Evolutionary conservation across 2,888 invertebrate species (phyloP), one percentile per base, ranked within the genome.

Genomic region (Drosophila flavopinicola): DNA sequence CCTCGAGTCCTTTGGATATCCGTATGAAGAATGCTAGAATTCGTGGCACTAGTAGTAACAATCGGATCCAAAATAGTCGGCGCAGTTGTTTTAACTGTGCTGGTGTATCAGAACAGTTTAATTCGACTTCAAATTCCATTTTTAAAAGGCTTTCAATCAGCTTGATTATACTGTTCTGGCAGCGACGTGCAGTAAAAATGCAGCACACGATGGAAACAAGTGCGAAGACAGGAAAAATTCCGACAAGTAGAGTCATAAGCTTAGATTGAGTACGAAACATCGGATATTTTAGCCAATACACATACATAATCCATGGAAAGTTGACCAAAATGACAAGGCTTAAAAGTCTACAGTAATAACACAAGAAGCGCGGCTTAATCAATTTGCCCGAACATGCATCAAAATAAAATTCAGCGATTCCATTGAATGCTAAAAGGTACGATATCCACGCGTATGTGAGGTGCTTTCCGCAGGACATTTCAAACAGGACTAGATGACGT

Each of bases 141-240:
- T 20, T 20, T 4, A 20, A 4, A 2, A 20, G 33, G 11, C 27
- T 15, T 3, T 20, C 2, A 6, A 69, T 3, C 2, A 54, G 23
- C 1, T 13, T 5, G 7, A 39, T 38, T 11, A 78, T 59, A 1
- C 15, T 39, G 1, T 41, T 15, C 15, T 77, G 63, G 30, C 42
- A 53, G 0, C 41, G 30, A 3, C 49, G 39, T 1, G 9, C 5
- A 20, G 42, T 64, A n/a, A 25, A 38, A 0, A 59, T 11, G 20
- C 44, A 53, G 33, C 33, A 61, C 1, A 29, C 1, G 0, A 32
- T 0, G 1, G 49, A 3, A 6, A 32, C 20, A 1, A 9, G 6
- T 0, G 0, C 1, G 3, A 37, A 0, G 0, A 5, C 0, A 5
- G 63, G 59, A n/a, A 20, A n/a, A 20, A 35, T 0, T n/a, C n/a